A percentile compares a stretch with the other conserved stretches of the same genome.
Evolutionary conservation across 2,797 vertebrate species (phyloP).

Genomic region (Telmatherina bonti): DNA sequence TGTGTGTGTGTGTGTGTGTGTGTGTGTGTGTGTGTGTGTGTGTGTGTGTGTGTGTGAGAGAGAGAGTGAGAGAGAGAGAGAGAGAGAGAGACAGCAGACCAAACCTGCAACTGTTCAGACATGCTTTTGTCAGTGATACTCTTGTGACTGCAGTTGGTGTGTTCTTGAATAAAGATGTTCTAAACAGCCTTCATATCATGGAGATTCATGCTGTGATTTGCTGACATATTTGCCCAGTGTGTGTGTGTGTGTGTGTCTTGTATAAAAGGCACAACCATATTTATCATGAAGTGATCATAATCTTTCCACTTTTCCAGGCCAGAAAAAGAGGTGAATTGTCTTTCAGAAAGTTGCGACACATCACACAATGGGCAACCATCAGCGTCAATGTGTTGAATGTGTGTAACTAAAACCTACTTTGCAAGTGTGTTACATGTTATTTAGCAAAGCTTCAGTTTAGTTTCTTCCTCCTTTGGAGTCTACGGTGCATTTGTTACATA

Average conservation of each 20-base stretch:
- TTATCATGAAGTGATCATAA: background rate
- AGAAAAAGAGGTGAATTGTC: background rate
- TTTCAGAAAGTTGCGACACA: background rate
- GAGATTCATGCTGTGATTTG: background rate
- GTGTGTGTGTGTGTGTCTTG: background rate
- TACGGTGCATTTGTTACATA: conserved; percentile 41
- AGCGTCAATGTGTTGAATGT: conserved; percentile 2
- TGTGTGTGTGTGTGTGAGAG: background rate
- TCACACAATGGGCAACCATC: too few species aligned
- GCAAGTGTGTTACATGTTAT: conserved; percentile 26
- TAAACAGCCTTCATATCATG: background rate
- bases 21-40: background rate
- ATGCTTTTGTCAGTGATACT: conserved; percentile 43
- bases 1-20: conserved; percentile 5
- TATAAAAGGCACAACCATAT: background rate
- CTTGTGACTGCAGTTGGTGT: conserved; percentile 14
- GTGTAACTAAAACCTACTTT: conserved; percentile 22
- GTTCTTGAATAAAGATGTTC: conserved; percentile 35
- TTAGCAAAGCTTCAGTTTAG: conserved; percentile 11
- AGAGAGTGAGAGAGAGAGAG: too few species aligned
- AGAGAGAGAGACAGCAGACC: conserved; percentile 43
- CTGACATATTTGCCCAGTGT: background rate
- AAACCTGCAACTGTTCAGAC: conserved; percentile 45
- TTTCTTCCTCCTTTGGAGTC: conserved; percentile 25
- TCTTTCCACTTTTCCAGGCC: too few species aligned